These are phyloP conservation scores for Drosophila repletoides DNA, from an alignment of 1,140 invertebrate genomes.

Conservation along the genomic window DNA sequence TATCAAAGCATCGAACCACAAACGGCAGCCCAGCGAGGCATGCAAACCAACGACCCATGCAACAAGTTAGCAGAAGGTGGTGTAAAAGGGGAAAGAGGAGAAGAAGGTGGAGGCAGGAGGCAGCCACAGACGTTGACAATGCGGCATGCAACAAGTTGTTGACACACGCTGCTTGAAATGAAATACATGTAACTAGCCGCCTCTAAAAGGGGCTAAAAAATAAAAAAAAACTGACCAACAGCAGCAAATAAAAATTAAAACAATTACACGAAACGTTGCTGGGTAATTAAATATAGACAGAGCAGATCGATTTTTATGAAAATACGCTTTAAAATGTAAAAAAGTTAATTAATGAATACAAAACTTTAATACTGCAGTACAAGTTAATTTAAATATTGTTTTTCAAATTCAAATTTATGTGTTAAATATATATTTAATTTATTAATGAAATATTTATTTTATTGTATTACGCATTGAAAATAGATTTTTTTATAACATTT, in stretches of 20 bases:
- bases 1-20: constrained; percentile 40
- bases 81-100: no score
- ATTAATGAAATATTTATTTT: no score
- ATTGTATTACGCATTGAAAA: no score
- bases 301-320: background rate
- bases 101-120: background rate
- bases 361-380: no score
- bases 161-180: constrained; percentile 40
- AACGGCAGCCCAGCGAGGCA: constrained; percentile 33
- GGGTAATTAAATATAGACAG: constrained; percentile 7
- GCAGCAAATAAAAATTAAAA: constrained; percentile 3
- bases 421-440: no score
- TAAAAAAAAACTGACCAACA: constrained; percentile 15
- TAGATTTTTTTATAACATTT: no score
- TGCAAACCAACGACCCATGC: constrained; percentile 42
- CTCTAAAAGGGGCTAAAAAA: background rate
- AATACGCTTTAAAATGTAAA: background rate
- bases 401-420: no score
- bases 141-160: constrained; percentile 59
- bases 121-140: constrained; percentile 19
- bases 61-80: no score
- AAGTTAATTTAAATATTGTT: no score
- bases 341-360: no score
- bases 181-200: constrained; percentile 15
- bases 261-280: background rate